These are phyloP conservation scores for Acrocephalus kingi DNA, from an alignment of 2,113 vertebrate genomes.

Conservation along the genomic window DNA sequence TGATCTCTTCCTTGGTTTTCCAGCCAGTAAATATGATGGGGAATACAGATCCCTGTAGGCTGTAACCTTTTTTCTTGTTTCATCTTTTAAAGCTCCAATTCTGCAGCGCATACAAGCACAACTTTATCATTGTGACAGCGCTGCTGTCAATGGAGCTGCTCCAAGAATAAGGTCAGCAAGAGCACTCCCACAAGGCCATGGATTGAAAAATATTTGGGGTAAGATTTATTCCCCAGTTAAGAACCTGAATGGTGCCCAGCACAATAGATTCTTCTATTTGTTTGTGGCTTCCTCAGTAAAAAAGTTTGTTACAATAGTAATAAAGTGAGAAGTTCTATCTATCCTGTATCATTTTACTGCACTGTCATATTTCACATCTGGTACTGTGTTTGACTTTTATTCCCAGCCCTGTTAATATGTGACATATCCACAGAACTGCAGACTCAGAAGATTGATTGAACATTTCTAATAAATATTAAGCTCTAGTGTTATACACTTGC, in stretches of 20 bases:
- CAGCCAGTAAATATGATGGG: background rate
- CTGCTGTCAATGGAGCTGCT: background rate
- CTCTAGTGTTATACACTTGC: background rate
- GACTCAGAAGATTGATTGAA: background rate
- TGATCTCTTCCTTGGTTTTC: background rate
- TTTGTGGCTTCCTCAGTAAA: background rate
- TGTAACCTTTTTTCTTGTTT: background rate
- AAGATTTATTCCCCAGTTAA: conserved; percentile 26
- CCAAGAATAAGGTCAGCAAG: background rate
- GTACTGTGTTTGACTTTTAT: background rate
- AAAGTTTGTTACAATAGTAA: conserved; percentile 2
- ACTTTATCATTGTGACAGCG: conserved; percentile 1
- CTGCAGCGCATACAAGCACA: background rate
- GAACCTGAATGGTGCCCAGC: background rate
- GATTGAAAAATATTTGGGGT: background rate
- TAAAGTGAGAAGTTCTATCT: background rate
- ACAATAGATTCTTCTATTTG: background rate
- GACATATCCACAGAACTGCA: background rate
- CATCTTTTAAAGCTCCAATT: background rate
- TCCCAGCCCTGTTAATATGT: background rate
- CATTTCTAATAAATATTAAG: background rate
- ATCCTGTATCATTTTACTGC: background rate
- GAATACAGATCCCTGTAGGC: background rate
- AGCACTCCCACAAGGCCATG: background rate
- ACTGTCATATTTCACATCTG: background rate